Evolutionary conservation across 2,888 invertebrate genomes (phyloP), one percentile per base, ranked within the genome.

Genomic region (Syrphus vitripennis): DNA sequence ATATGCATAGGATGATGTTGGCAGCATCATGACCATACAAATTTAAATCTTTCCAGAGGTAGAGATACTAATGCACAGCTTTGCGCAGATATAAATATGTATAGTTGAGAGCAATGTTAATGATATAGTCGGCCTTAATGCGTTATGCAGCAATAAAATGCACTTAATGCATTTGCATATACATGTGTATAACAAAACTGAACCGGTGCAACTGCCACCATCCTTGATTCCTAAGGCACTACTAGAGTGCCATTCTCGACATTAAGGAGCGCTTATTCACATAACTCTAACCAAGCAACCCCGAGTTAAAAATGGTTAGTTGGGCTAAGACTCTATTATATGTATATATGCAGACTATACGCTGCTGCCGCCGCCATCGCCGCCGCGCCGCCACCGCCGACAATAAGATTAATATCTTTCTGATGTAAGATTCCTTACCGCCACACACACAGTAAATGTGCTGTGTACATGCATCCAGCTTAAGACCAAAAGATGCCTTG

Each of bases 81-180:
- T 3, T 45, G 37, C 50, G 31, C 70, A 71, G 53, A 63, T 42
- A 42, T 31, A 63, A 31, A 70, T 26, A 61, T 3, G 45, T 45
- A 37, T 24, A 40, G n/a, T 42, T 9, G 21, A 29, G 42, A 69
- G 69, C 69, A 69, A 61, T 50, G 77, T 50, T 77, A 71, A 77
- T 82, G 57, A 82, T 77, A 82, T 77, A 82, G 78, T 83, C 69
- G 61, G 69, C 40, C 74, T 55, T 74, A 83, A 88, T 89, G 87
- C 83, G 88, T 88, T 89, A 88, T 83, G 86, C 75, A 57, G 83
- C 91, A 89, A 90, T 91, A 88, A 90, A 91, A 90, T 90, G 90
- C 90, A 90, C 91, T 90, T 90, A 90, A 90, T 87, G 88, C 88
- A 88, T 88, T 84, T 82, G 83, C 83, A 83, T 83, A 70, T 40